These are phyloP conservation scores for Fulica atra DNA, from an alignment of 2,113 vertebrate species.

Conservation along the genomic window DNA sequence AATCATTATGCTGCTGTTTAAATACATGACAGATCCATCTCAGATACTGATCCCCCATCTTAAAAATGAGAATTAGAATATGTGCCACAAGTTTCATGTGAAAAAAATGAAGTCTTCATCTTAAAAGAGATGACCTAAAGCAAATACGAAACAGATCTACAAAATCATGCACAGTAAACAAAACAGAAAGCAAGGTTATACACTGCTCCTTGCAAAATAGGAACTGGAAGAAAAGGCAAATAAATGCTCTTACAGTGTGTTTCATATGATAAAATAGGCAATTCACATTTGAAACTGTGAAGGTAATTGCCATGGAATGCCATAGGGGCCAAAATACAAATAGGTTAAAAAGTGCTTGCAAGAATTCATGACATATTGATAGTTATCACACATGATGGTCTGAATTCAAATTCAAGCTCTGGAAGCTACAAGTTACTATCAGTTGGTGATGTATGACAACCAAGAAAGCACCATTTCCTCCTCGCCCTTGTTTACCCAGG, in stretches of 20 bases:
- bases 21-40: background rate
- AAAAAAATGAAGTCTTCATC: background rate
- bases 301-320: background rate
- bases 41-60: background rate
- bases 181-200: background rate
- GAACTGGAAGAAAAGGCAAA: background rate
- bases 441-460: background rate
- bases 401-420: background rate
- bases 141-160: background rate
- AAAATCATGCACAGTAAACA: constrained; percentile 8
- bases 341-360: background rate
- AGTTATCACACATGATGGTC: background rate
- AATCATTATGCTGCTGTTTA: background rate
- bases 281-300: background rate
- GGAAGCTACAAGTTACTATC: background rate
- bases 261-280: background rate
- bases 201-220: background rate
- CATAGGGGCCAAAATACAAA: background rate
- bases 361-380: background rate
- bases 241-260: background rate
- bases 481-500: background rate
- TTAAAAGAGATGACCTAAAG: background rate
- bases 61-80: background rate
- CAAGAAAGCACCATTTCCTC: background rate
- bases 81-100: background rate